Conservation (phyloP, 2,797 vertebrate species). For the Micrastur ruficollis region DNA sequence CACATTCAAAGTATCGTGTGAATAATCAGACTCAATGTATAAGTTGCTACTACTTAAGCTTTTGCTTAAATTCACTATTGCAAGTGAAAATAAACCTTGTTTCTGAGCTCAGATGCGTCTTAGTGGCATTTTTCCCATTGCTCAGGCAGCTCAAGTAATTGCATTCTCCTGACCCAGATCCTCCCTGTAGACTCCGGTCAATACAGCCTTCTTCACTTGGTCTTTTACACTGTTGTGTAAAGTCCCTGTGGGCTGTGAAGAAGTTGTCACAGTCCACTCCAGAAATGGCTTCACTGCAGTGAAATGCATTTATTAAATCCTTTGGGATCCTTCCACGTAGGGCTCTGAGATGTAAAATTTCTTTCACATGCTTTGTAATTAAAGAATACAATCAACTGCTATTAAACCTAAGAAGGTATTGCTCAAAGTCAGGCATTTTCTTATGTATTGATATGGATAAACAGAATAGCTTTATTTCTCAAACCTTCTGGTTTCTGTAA, state of each 20-base stretch:
- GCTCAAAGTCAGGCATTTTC: background rate
- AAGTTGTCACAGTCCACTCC: background rate
- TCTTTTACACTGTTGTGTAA: background rate
- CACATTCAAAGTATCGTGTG: background rate
- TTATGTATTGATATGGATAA: background rate
- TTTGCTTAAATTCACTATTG: background rate
- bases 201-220: background rate
- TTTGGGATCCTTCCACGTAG: background rate
- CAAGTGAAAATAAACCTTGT: background rate
- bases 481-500: background rate
- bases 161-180: conserved; percentile 15
- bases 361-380: background rate
- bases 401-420: background rate
- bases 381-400: background rate
- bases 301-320: background rate
- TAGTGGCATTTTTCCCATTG: background rate
- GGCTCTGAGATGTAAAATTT: background rate
- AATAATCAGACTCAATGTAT: background rate
- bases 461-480: background rate
- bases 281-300: background rate
- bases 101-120: background rate
- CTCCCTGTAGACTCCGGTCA: background rate
- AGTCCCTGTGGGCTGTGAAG: background rate
- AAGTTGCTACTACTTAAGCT: background rate
- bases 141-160: background rate